Conservation (phyloP, 2,113 vertebrate species). For the Macquaria australasica region DNA sequence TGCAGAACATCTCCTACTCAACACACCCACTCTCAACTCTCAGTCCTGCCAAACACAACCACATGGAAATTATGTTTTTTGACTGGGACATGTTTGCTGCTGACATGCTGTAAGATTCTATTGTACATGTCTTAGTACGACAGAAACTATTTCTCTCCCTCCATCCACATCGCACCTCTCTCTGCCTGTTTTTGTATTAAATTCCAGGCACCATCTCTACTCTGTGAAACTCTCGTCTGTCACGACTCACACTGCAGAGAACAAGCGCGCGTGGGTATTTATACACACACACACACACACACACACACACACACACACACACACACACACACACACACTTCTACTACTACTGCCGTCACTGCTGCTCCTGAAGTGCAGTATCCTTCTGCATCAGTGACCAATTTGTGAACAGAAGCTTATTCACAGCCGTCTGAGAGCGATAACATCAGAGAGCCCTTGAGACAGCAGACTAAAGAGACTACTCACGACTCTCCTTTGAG, state of each 20-base stretch:
- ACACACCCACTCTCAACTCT: conserved; percentile 46
- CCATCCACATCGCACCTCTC: conserved; percentile 2
- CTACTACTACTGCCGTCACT: conserved; percentile 1
- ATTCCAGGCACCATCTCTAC: conserved; percentile 18
- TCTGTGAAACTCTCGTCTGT: conserved; percentile 44
- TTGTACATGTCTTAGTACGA: not conserved
- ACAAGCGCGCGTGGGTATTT: conserved; percentile 31
- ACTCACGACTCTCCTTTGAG: conserved; percentile 40
- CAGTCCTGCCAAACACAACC: conserved; percentile 13
- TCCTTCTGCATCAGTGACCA: conserved; percentile 51
- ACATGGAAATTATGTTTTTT: not conserved
- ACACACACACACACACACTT: conserved; percentile 12
- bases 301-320: conserved; percentile 13
- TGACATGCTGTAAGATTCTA: conserved; percentile 1
- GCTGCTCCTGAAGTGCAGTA: conserved; percentile 44
- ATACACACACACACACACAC: conserved; percentile 6
- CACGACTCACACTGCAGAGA: conserved; percentile 72
- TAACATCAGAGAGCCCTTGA: conserved; percentile 58
- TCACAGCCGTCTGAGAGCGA: conserved; percentile 45
- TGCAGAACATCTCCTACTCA: conserved; percentile 53
- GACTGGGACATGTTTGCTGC: not conserved
- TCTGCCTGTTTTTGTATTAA: not conserved
- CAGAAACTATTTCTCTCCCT: not conserved
- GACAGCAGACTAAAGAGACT: conserved; percentile 39
- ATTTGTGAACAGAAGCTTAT: conserved; percentile 52